Base-by-base conservation (phyloP, 2,888 invertebrate genomes). In the Caenorhabditis sp. region DNA sequence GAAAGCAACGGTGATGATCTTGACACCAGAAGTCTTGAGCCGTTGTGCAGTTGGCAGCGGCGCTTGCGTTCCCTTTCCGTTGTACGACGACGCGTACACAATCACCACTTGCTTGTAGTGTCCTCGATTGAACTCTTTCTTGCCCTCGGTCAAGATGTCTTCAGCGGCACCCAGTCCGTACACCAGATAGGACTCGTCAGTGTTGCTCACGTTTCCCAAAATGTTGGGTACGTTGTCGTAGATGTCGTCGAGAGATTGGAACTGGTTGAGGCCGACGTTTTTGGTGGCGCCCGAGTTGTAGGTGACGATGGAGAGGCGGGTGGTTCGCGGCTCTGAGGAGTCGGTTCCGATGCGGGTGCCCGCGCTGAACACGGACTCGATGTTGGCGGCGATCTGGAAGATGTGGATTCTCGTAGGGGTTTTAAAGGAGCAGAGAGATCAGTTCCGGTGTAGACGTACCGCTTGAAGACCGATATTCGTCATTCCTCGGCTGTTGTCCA, bases 1-100 rank as follows among this genome's bases (percentile, higher is more conserved):
- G 66, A 64, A 80, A 24, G 70, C 80, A 10, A 84, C 76, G 2
- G 80, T 76, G 38, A 64, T 19, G 51, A 84, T 70, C 24, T 19
- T 51, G n/a, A 72, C 69, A 12, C 76, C 84, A 26, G 44, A 24
- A 14, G 54, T 28, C 31, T 80, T 84, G 51, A 84, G 41, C 12
- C 74, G 66, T 5, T 69, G 44, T 4, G 83, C 80, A n/a, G 41
- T 19, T 16, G 68, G 64, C 14, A 51, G 7, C 19, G 73, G 73
- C 26, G 73, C 59, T 3, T 28, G 51, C 0, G 79, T 59, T 19
- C 76, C 82, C 12, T 4, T 16, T 41, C 54, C 61, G 0, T 54
- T 26, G 54, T 54, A 54, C 14, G 14, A 5, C 12, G 54, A 54
- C 6, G 54, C 54, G 19, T 54, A 54, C 12, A 54, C 54, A 10